Evolutionary conservation across 2,797 vertebrate genomes (phyloP), one percentile per base, ranked within the genome.

Genomic region (Rhynchotus rufescens): DNA sequence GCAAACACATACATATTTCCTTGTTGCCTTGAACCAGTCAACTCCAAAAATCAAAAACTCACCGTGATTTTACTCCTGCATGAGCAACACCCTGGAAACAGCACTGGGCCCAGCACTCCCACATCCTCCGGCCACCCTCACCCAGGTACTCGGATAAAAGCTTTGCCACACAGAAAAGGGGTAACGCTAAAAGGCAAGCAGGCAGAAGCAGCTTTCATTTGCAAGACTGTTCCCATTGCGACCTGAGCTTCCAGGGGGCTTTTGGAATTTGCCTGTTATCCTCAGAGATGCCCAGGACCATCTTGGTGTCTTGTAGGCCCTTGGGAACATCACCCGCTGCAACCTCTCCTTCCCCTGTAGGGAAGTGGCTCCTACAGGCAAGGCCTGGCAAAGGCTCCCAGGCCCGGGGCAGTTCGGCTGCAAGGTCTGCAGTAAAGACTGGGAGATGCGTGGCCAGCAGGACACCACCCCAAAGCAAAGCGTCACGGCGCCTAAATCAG

Each of bases 191-290:
- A 74, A 93, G 65, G 82, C 14, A 93, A 96, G 85, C 86, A 94
- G 76, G 82, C 40, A 87, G 74, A 92, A 66, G 52, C 49, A 69
- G 73, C 74, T 90, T 49, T 90, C 77, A 76, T 26, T 81, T 65
- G 52, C 71, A 89, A 92, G 32, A 64, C 54, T 86, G 79, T 44
- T 84, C 88, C 92, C 40, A 79, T 73, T 89, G 90, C 67, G 92
- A 94, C 94, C 88, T 93, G 64, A 96, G 94, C 90, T 95, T 64
- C 86, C 54, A 56, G 80, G 90, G 93, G 93, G 90, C 90, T 93
- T 95, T 87, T 76, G 84, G 93, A 94, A 95, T 94, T 95, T 94
- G 84, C 90, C 93, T 75, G 85, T 93, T 92, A 95, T 88, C 93
- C 95, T 95, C 56, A 92, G 89, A 95, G 92, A 94, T 73, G 87